Conservation (phyloP, 2,113 vertebrate genomes). For the Pyxicephalus adspersus region DNA sequence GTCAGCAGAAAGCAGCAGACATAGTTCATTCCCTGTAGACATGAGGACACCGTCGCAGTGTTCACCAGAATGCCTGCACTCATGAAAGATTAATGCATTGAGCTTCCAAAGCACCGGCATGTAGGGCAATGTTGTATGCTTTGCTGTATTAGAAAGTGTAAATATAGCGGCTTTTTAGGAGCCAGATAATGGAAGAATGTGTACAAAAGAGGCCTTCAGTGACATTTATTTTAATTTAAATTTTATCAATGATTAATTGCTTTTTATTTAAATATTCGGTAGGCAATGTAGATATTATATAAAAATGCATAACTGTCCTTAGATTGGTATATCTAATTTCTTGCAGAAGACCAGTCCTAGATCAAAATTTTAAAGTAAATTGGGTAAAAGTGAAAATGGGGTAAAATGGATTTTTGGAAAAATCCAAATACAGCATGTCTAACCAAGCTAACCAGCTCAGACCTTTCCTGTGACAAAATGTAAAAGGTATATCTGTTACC, state of each 20-base stretch:
- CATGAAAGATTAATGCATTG: slow-evolving; percentile 9
- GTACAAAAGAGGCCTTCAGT: neutral
- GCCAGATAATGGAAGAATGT: slow-evolving; percentile 2
- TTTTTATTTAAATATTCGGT: slow-evolving; percentile 31
- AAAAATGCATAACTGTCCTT: no score
- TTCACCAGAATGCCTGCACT: slow-evolving; percentile 1
- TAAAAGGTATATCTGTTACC: no score
- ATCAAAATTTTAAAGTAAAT: no score
- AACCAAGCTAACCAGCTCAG: no score
- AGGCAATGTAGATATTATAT: no score
- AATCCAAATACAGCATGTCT: no score
- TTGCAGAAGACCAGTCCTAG: no score
- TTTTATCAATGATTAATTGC: slow-evolving; percentile 27
- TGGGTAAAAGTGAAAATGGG: no score
- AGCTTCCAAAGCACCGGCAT: neutral
- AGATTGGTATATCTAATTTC: no score
- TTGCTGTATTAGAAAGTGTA: slow-evolving; percentile 8
- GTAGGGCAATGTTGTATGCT: neutral
- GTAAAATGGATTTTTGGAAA: no score
- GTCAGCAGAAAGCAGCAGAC: neutral
- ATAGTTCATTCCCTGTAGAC: slow-evolving; percentile 11
- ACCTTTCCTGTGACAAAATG: no score
- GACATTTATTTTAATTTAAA: slow-evolving; percentile 31
- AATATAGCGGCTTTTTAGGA: neutral
- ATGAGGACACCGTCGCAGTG: neutral